Evolutionary conservation across 2,113 vertebrate genomes (phyloP).

Genomic region (Esox niger): DNA sequence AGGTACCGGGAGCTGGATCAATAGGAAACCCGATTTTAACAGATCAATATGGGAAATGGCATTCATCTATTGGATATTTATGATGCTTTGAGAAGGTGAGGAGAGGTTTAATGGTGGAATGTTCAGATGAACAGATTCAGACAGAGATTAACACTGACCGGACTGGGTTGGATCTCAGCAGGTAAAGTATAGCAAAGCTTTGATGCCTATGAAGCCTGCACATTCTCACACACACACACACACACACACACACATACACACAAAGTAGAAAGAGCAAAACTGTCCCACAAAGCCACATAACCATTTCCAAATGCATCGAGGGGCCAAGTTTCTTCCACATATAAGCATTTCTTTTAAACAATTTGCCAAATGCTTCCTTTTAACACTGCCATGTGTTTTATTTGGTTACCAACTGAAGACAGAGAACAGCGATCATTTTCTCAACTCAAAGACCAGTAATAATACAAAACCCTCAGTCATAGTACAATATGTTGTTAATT

Average conservation of each 20-base stretch:
- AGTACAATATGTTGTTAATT: slow-evolving; percentile 47
- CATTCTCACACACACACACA: slow-evolving; percentile 1
- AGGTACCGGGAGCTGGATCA: slow-evolving; percentile 44
- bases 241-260: slow-evolving; percentile 25
- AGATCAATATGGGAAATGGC: slow-evolving; percentile 60
- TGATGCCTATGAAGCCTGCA: too few relatives aligned
- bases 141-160: neutral
- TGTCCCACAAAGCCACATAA: slow-evolving; percentile 56
- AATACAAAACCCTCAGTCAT: slow-evolving; percentile 43
- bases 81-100: slow-evolving; percentile 24
- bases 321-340: slow-evolving; percentile 68
- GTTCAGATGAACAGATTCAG: neutral
- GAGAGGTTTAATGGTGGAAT: slow-evolving; percentile 14
- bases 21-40: slow-evolving; percentile 47
- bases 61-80: slow-evolving; percentile 61
- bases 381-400: slow-evolving; percentile 70
- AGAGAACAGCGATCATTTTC: slow-evolving; percentile 33
- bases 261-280: slow-evolving; percentile 36
- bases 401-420: slow-evolving; percentile 58
- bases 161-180: slow-evolving; percentile 16
- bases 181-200: slow-evolving; percentile 25
- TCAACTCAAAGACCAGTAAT: slow-evolving; percentile 39
- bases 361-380: slow-evolving; percentile 74
- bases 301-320: slow-evolving; percentile 57
- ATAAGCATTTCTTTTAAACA: slow-evolving; percentile 65